Evolutionary conservation across 2,797 vertebrate genomes (phyloP), one percentile per base, ranked within the genome.

Genomic region (Diceros bicornis): DNA sequence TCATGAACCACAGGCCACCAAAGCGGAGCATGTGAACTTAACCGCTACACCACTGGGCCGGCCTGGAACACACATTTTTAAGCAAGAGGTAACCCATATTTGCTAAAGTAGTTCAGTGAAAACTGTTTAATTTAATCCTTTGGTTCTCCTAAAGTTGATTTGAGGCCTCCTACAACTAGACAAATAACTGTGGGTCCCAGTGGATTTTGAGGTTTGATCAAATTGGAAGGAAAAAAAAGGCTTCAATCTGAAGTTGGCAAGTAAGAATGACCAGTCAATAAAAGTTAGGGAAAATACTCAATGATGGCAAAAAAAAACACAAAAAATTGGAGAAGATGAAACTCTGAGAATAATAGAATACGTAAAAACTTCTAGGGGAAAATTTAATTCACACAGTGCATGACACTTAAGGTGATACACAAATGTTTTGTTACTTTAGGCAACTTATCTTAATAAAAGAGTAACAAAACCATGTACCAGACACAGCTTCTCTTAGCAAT

Each of bases 81-180:
- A 44, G 4, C 2, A 71, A 66, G 14, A 59, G 1, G 3, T 27
- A 79, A 7, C 1, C 64, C 1, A 14, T 7, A 55, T 27, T 92
- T 79, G 13, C 50, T 55, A 69, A 93, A 96, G 41, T 44, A 89
- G 20, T 68, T 82, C 32, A 89, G 3, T 77, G 20, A 94, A 88
- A 77, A 68, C 2, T 34, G 8, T 41, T 94, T 71, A 25, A 47
- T 69, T 94, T 83, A 74, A n/a, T 27, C 25, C 47, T 34, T 62
- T 72, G 18, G 6, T 79, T 93, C 27, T 66, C 1, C 34, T 89
- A 75, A 93, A 92, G 52, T 50, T 92, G 34, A 89, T 14, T n/a
- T 61, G 83, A 57, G 3, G 3, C 62, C 3, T 93, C 3, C 29
- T 90, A 2, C 1, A 85, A 34, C 74, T 78, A 77, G 2, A 91